Evolutionary conservation across 1,140 invertebrate genomes (phyloP).

Genomic region (Mamestra configurata): DNA sequence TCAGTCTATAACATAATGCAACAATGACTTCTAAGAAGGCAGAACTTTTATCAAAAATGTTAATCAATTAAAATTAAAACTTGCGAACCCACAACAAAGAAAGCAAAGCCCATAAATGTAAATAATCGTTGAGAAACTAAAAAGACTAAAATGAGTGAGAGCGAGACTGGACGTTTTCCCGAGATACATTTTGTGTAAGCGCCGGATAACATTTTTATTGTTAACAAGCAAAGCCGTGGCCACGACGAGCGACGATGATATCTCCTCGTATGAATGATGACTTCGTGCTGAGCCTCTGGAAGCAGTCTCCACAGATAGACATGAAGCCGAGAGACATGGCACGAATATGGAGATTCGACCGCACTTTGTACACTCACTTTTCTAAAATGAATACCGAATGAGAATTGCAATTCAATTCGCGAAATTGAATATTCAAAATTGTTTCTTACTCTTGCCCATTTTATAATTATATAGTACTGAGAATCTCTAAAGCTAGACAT

Average conservation of each 20-base stretch:
- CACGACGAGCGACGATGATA: constrained; percentile 83
- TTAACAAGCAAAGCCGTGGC: constrained; percentile 84
- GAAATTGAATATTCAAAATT: constrained; percentile 44
- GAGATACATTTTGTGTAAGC: constrained; percentile 82
- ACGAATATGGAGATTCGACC: constrained; percentile 77
- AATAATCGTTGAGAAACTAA: constrained; percentile 63
- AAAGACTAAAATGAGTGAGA: constrained; percentile 67
- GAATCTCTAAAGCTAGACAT: background rate
- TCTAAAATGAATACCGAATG: constrained; percentile 50
- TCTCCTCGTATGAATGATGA: constrained; percentile 86
- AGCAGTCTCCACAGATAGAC: constrained; percentile 77
- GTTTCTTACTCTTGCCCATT: constrained; percentile 7
- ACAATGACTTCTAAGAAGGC: background rate
- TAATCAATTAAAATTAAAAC: constrained; percentile 24
- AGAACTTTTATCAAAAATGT: background rate
- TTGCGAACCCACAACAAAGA: constrained; percentile 16
- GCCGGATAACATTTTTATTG: constrained; percentile 86
- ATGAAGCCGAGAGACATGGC: constrained; percentile 76
- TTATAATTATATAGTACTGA: constrained; percentile 7
- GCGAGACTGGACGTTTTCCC: constrained; percentile 69
- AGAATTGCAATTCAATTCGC: constrained; percentile 45
- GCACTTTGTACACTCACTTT: constrained; percentile 41
- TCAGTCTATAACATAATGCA: background rate
- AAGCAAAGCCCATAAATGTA: constrained; percentile 38
- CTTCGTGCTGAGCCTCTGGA: constrained; percentile 84